Evolutionary conservation across 2,113 vertebrate species (phyloP).

Genomic region (Laticauda laticaudata): DNA sequence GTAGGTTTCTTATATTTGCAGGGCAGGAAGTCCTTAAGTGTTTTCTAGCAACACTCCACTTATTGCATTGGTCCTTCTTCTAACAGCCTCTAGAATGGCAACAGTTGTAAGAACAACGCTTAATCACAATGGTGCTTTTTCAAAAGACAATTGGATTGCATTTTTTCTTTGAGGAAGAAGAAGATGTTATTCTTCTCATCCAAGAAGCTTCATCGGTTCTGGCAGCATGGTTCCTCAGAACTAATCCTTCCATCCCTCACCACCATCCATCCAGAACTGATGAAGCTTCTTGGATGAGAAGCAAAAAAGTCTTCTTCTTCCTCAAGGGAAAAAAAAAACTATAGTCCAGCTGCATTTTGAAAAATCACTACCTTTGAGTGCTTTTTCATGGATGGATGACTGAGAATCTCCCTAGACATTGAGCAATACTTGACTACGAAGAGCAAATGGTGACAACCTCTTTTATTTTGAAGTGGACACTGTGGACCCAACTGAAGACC

Average conservation of each 20-base stretch:
- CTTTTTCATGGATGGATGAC: too few relatives aligned
- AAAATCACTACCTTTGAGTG: neutral
- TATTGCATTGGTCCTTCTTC: neutral
- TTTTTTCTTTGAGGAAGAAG: too few relatives aligned
- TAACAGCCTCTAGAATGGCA: neutral
- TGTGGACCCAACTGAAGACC: neutral
- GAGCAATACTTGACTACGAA: neutral
- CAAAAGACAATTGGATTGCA: neutral
- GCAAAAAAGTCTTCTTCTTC: neutral
- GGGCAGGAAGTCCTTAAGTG: neutral
- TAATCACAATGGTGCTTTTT: neutral
- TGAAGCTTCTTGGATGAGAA: neutral
- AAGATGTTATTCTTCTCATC: fast-evolving
- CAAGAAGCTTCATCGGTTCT: neutral
- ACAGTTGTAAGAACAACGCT: neutral
- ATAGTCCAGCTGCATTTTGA: neutral
- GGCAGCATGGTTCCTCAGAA: neutral
- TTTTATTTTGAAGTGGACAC: neutral
- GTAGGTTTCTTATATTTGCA: neutral
- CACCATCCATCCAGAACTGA: neutral
- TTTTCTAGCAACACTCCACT: neutral
- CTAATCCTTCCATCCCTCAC: too few relatives aligned
- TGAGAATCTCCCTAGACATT: neutral
- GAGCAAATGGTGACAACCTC: neutral
- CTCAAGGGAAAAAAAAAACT: neutral